Percentiles rank a stretch among this genome's conserved stretches.
Conservation (phyloP, 1,140 invertebrate species). For the Sitophilus oryzae region DNA sequence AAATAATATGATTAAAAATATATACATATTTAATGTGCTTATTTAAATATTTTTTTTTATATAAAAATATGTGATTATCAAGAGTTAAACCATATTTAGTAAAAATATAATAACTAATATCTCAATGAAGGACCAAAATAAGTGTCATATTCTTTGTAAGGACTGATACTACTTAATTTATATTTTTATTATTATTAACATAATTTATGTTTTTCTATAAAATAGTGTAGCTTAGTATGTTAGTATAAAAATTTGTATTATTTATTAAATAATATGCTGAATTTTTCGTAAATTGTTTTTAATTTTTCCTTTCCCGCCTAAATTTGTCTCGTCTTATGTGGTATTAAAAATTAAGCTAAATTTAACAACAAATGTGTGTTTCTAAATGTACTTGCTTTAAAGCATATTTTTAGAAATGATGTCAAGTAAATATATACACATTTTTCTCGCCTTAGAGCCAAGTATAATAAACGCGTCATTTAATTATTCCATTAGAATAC, state of each 20-base stretch:
- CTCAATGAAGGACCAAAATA: not conserved
- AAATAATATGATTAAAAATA: too few relatives aligned
- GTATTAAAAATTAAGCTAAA: too few relatives aligned
- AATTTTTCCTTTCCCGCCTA: too few relatives aligned
- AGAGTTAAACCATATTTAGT: too few relatives aligned
- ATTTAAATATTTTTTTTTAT: too few relatives aligned
- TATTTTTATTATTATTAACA: too few relatives aligned
- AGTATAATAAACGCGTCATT: too few relatives aligned
- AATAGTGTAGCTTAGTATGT: not conserved
- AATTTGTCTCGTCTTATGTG: too few relatives aligned
- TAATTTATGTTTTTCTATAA: not conserved
- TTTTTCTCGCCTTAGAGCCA: constrained; percentile 10
- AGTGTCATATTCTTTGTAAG: not conserved
- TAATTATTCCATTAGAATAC: too few relatives aligned
- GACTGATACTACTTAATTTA: not conserved
- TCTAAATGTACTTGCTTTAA: not conserved
- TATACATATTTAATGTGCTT: too few relatives aligned
- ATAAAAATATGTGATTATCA: too few relatives aligned
- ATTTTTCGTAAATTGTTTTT: not conserved
- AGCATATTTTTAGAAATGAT: not conserved
- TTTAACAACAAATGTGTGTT: too few relatives aligned
- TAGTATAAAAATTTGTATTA: not conserved
- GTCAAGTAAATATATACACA: constrained; percentile 3
- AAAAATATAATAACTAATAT: not conserved
- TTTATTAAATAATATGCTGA: not conserved